Evolutionary conservation across 2,888 invertebrate species (phyloP), one percentile per base, ranked within the genome.

Genomic region (Digitonthophagus gazella): DNA sequence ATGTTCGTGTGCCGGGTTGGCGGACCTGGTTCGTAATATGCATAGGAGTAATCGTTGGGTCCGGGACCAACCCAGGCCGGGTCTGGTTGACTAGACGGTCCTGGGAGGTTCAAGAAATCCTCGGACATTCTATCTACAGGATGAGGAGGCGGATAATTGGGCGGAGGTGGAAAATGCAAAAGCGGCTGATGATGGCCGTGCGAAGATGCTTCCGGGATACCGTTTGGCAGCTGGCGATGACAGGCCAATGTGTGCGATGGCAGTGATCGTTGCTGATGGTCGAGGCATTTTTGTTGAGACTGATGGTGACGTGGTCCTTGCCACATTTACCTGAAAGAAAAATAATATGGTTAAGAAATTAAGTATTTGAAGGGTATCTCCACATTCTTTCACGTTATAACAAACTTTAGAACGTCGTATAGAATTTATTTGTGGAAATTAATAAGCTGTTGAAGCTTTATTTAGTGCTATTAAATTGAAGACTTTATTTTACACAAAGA

Each of bases 151-250:
- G 90, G 90, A 80, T 90, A 91, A 71, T 89, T 88, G 73, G 91
- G 91, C 75, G 92, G 91, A 70, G 90, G 91, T 72, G 91, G 89
- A 82, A 92, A 91, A 84, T 90, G 90, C 83, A 92, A 87, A 85
- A 84, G 84, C 69, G 86, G 85, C 71, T 83, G 84, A 18, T 73
- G 78, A 73, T 72, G 78, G 77, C 19, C 71, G 74, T 56, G 76
- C 20, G 75, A 64, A 72, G 73, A 69, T 55, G 71, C 69, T 64
- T 73, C 72, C 55, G 72, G 73, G 15, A 69, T 58, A 67, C 69
- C 71, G 63, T 66, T 70, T 65, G 8, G 68, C 15, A 19, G 11
- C 20, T 54, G 58, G 19, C 15, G 63, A 54, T 16, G 55, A 11
- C 44, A 16, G 15, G 55, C 56, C 64, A 64, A 19, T 28, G 56